Evolutionary conservation across 2,113 vertebrate genomes (phyloP).

Genomic region (Erythrocercus mccallii): DNA sequence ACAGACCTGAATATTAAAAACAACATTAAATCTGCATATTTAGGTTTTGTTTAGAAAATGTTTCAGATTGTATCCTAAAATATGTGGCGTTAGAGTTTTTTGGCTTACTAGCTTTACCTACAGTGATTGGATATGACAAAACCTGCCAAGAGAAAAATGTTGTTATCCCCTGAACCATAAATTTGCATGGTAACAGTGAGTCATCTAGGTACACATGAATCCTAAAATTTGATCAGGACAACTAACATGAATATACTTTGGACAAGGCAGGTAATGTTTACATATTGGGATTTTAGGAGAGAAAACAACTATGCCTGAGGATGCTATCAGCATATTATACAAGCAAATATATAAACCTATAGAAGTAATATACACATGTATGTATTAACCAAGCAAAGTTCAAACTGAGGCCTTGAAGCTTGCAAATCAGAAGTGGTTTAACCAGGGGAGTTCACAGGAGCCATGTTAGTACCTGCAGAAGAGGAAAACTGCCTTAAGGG

Average conservation of each 20-base stretch:
- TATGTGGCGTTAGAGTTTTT: neutral
- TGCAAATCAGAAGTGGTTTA: neutral
- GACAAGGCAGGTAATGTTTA: neutral
- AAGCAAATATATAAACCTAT: neutral
- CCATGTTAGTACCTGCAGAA: neutral
- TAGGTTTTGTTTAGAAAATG: neutral
- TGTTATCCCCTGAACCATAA: neutral
- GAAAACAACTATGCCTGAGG: neutral
- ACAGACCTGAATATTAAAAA: neutral
- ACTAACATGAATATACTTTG: neutral
- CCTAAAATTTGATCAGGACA: neutral
- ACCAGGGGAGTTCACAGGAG: neutral
- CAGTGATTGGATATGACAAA: neutral
- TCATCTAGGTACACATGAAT: neutral
- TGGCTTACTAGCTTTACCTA: neutral
- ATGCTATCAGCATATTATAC: neutral
- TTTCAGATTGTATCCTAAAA: neutral
- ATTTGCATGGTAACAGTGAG: neutral
- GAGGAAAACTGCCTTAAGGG: neutral
- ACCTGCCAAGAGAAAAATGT: neutral
- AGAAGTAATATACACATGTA: neutral
- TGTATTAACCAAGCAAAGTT: neutral
- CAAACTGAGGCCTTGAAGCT: neutral
- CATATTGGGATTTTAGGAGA: neutral
- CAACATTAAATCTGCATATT: neutral